Conservation (phyloP, 2,113 vertebrate genomes). For the Bombycilla garrulus region DNA sequence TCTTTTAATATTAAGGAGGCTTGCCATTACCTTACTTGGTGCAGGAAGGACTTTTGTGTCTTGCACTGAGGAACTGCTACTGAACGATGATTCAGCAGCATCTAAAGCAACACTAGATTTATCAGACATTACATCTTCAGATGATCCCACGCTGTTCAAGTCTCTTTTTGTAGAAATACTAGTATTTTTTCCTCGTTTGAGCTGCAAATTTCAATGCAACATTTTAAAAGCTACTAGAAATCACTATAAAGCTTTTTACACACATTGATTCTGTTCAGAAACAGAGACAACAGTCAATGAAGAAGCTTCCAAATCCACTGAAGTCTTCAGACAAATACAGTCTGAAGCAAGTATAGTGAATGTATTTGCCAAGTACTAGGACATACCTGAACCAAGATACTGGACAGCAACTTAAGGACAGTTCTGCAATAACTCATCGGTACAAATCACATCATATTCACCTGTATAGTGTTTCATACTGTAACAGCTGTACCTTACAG, state of each 20-base stretch:
- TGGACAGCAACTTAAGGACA: not conserved
- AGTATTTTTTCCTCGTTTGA: constrained; percentile 1
- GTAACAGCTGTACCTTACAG: not conserved
- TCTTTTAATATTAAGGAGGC: not conserved
- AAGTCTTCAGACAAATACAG: not conserved
- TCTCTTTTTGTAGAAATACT: constrained; percentile 38
- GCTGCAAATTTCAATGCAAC: constrained; percentile 55
- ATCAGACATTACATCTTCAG: constrained; percentile 73
- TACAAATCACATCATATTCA: not conserved
- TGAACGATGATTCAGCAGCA: constrained; percentile 68
- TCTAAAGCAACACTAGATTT: constrained; percentile 70
- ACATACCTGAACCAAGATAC: not conserved
- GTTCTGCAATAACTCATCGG: not conserved
- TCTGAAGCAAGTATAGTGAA: not conserved
- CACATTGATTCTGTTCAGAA: not conserved
- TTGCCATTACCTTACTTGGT: constrained; percentile 77
- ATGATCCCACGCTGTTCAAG: constrained; percentile 54
- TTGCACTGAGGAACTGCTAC: constrained; percentile 54
- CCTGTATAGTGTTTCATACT: not conserved
- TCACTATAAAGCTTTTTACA: not conserved
- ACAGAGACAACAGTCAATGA: not conserved
- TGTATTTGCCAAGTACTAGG: not conserved
- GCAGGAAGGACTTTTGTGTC: constrained; percentile 66
- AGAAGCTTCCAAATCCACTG: not conserved
- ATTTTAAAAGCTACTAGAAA: not conserved